Conservation (phyloP, 2,113 vertebrate species). For the Toxotes jaculatrix region DNA sequence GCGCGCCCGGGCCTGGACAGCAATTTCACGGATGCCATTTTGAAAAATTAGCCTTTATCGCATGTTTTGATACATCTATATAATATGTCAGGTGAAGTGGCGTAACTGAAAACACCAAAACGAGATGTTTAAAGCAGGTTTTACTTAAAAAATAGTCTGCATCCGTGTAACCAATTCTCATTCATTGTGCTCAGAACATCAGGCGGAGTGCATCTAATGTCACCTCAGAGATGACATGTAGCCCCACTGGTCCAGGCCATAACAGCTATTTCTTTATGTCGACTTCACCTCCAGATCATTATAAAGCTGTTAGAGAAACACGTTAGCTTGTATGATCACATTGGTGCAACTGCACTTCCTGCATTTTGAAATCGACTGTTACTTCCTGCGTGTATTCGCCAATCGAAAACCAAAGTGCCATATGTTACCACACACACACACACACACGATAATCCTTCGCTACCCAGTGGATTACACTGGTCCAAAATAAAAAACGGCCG, state of each 20-base stretch:
- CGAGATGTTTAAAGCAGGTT: fast-evolving
- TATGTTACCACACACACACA: neutral
- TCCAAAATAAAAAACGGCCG: no score
- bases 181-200: constrained; percentile 9
- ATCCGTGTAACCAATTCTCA: neutral
- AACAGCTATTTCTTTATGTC: neutral
- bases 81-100: neutral
- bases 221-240: neutral
- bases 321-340: neutral
- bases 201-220: neutral
- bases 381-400: constrained; percentile 46
- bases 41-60: constrained; percentile 44
- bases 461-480: no score
- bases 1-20: constrained; percentile 40
- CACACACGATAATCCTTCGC: no score
- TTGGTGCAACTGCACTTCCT: constrained; percentile 49
- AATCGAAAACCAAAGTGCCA: constrained; percentile 10
- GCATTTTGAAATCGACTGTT: constrained; percentile 21
- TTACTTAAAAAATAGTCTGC: neutral
- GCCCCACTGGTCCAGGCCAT: neutral
- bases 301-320: neutral
- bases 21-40: constrained; percentile 66
- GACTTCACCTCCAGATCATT: neutral
- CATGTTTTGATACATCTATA: neutral
- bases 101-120: no score